Percentiles rank a stretch among this genome's conserved stretches.
These are phyloP conservation scores for Rafetus swinhoei DNA, from an alignment of 2,113 vertebrate genomes.

Conservation along the genomic window DNA sequence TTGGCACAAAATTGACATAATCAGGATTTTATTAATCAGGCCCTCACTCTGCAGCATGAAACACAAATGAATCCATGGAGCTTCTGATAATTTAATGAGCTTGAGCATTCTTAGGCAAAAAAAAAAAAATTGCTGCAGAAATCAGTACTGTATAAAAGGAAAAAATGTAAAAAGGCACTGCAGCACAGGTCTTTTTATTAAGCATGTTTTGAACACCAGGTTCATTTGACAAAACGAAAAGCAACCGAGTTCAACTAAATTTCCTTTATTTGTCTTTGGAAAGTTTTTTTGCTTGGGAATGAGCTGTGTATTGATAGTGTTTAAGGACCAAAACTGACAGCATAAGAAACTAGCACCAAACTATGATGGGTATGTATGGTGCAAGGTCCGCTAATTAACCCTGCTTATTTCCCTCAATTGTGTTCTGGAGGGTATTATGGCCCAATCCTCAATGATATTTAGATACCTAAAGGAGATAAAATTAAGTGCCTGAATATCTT, in stretches of 20 bases:
- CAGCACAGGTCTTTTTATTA: too few relatives aligned
- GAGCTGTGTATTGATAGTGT: too few relatives aligned
- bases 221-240: too few relatives aligned
- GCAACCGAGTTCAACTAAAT: too few relatives aligned
- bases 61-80: not conserved
- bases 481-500: not conserved
- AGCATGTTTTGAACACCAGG: too few relatives aligned
- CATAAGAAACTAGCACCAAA: not conserved
- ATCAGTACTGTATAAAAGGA: not conserved
- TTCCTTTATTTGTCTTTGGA: too few relatives aligned
- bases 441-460: not conserved
- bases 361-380: not conserved
- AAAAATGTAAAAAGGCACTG: not conserved
- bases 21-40: not conserved
- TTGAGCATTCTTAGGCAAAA: not conserved
- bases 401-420: not conserved
- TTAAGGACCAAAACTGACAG: not conserved
- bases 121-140: not conserved
- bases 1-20: not conserved
- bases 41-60: not conserved
- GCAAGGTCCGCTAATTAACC: not conserved
- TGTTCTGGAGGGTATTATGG: not conserved
- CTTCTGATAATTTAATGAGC: conserved; percentile 2
- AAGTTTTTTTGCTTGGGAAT: too few relatives aligned
- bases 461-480: not conserved